Base-by-base conservation (phyloP, 2,797 vertebrate genomes). In the Megalops cyprinoides region DNA sequence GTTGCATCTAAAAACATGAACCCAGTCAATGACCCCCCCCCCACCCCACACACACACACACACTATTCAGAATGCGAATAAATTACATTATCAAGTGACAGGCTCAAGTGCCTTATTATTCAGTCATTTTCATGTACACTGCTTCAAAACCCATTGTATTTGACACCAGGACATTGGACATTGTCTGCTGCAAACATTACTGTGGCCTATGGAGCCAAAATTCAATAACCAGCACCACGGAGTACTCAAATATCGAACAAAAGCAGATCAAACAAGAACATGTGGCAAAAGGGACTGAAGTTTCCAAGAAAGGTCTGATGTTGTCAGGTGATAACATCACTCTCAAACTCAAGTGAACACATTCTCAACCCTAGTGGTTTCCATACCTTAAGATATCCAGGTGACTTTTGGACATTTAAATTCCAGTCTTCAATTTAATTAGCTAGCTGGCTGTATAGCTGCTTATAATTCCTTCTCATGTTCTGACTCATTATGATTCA, bases 1-100 rank as follows among this genome's bases (percentile, higher is more conserved):
- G 85, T 80, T 77, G 78, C 51, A 77, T 83, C 81, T 79, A 74
- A 77, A 84, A 84, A 82, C 67, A 82, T 67, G 58, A 81, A 78
- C 39, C 53, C 48, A 65, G 79, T 42, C 75, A 39, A 69, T 79
- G 89, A 92, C 90, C 90, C 87, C 85, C 77, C n/a, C n/a, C n/a
- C n/a, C n/a, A n/a, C n/a, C n/a, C n/a, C n/a, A n/a, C n/a, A n/a
- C n/a, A n/a, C n/a, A n/a, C n/a, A n/a, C n/a, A n/a, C 83, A 80
- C 81, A 62, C 67, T 71, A 81, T 83, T 85, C 67, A 83, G 83
- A 88, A 83, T 49, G 83, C 86, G 67, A 87, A 84, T n/a, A 34
- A 37, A 82, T 84, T 76, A 55, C 80, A 86, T 86, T 69, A 78
- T 67, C 81, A 55, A 67, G 76, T 37, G 49, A 48, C n/a, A 0